phyloP scores from a whole-genome alignment of 2,888 invertebrate genomes.

The Lasioglossum oenotherae region DNA sequence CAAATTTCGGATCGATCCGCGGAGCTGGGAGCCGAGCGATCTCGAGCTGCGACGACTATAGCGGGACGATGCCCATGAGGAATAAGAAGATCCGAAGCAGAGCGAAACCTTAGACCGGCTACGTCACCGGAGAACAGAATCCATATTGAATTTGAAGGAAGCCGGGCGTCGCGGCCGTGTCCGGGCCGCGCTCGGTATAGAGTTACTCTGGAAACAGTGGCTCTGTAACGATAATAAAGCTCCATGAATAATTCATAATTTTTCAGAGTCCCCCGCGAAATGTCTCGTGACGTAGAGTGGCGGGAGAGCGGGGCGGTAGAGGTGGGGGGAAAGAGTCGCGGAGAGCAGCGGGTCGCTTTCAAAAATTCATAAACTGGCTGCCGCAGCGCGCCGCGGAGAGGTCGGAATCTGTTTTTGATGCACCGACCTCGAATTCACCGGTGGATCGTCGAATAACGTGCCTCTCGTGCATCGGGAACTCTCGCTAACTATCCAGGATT shows the following conservation, averaged over 20 bases:
- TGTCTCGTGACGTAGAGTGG: conserved; percentile 28
- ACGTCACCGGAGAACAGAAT: conserved; percentile 70
- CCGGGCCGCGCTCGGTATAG: conserved; percentile 59
- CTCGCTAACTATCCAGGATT: conserved; percentile 10
- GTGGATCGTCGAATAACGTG: background rate
- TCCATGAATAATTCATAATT: conserved; percentile 78
- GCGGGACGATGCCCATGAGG: conserved; percentile 9
- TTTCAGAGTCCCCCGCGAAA: conserved; percentile 64
- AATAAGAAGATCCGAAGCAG: conserved; percentile 34
- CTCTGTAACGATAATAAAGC: conserved; percentile 77
- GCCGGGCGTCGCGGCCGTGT: conserved; percentile 62
- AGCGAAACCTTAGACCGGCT: conserved; percentile 64
- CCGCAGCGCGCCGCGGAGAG: background rate
- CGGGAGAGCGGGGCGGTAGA: background rate
- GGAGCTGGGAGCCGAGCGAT: too few species aligned
- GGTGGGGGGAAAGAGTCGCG: conserved; percentile 1
- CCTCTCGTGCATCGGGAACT: background rate
- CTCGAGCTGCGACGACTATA: background rate
- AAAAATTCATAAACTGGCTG: conserved; percentile 68
- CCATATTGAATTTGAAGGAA: conserved; percentile 75
- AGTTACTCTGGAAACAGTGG: conserved; percentile 68
- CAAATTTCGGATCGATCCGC: background rate
- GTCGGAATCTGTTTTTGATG: conserved; percentile 59
- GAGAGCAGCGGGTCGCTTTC: conserved; percentile 46
- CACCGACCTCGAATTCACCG: conserved; percentile 48